phyloP scores from a whole-genome alignment of 2,797 vertebrate genomes.

The Channa striata region DNA sequence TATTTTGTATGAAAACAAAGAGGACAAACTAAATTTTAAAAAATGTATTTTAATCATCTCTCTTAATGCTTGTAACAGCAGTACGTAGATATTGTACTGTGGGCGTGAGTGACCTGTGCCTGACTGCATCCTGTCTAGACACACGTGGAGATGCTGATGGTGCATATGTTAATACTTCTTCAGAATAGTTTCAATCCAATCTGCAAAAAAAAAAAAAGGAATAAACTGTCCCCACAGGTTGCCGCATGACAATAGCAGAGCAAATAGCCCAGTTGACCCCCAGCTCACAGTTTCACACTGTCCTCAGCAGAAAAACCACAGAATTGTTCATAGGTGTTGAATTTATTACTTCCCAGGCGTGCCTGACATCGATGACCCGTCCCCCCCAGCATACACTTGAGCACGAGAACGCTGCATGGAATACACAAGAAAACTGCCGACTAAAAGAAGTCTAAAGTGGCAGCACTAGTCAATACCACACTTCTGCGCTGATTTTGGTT shows the following conservation, averaged over 20 bases:
- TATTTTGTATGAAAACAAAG: too few relatives aligned
- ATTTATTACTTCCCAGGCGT: constrained; percentile 3
- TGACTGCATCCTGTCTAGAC: too few relatives aligned
- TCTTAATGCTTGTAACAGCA: too few relatives aligned
- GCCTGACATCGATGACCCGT: neutral
- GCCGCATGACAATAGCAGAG: neutral
- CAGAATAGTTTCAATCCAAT: too few relatives aligned
- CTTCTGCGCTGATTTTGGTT: neutral
- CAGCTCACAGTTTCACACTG: neutral
- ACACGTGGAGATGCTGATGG: too few relatives aligned
- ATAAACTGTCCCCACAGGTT: neutral
- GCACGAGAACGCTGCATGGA: too few relatives aligned
- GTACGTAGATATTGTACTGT: too few relatives aligned
- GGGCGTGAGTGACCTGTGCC: too few relatives aligned
- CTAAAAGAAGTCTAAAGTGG: neutral
- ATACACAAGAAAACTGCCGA: neutral
- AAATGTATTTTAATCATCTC: too few relatives aligned
- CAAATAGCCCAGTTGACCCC: neutral
- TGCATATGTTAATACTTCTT: too few relatives aligned
- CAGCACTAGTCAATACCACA: neutral
- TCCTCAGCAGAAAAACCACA: constrained; percentile 7
- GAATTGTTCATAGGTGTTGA: neutral
- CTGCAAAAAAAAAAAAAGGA: neutral
- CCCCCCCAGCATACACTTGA: too few relatives aligned
- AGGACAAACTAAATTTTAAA: too few relatives aligned